Evolutionary conservation across 1,140 invertebrate species (phyloP).

Genomic region (Diachasma alloeum): DNA sequence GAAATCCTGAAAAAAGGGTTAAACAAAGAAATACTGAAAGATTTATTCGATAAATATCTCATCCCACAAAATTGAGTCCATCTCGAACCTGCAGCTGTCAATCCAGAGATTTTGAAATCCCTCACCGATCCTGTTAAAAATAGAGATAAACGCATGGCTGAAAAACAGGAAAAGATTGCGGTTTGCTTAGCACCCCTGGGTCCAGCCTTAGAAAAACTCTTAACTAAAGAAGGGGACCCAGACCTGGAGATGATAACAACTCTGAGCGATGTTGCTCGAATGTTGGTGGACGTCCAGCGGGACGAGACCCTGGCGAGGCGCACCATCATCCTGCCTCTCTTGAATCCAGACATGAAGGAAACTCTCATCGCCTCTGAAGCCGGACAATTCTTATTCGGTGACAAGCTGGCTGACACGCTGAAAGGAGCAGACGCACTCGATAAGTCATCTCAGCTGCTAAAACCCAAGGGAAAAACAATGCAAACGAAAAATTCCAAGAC

Average conservation of each 20-base stretch:
- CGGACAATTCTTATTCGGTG: slow-evolving; percentile 32
- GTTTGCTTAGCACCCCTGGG: slow-evolving; percentile 25
- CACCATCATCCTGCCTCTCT: slow-evolving; percentile 16
- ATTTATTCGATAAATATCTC: slow-evolving; percentile 23
- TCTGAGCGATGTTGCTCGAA: slow-evolving; percentile 13
- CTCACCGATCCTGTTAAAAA: slow-evolving; percentile 8
- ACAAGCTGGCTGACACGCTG: slow-evolving; percentile 26
- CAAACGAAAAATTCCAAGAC: neutral
- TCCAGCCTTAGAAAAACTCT: slow-evolving; percentile 14
- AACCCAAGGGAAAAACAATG: neutral
- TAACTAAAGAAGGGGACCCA: slow-evolving; percentile 1
- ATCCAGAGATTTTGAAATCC: slow-evolving; percentile 14
- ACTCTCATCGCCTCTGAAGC: slow-evolving; percentile 19
- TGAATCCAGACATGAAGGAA: slow-evolving; percentile 26
- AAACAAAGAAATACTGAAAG: neutral
- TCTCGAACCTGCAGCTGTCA: slow-evolving; percentile 19
- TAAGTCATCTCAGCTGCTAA: slow-evolving; percentile 22
- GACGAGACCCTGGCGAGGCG: slow-evolving; percentile 30
- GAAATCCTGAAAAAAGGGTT: no score
- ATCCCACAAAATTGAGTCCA: slow-evolving; percentile 21
- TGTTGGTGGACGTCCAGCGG: slow-evolving; percentile 25
- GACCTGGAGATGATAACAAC: neutral
- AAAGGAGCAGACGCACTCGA: slow-evolving; percentile 28
- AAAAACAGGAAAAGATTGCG: slow-evolving; percentile 27
- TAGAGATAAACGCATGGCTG: slow-evolving; percentile 28